Evolutionary conservation across 2,113 vertebrate species (phyloP), one percentile per base, ranked within the genome.

Genomic region (Stigmatopora argus): DNA sequence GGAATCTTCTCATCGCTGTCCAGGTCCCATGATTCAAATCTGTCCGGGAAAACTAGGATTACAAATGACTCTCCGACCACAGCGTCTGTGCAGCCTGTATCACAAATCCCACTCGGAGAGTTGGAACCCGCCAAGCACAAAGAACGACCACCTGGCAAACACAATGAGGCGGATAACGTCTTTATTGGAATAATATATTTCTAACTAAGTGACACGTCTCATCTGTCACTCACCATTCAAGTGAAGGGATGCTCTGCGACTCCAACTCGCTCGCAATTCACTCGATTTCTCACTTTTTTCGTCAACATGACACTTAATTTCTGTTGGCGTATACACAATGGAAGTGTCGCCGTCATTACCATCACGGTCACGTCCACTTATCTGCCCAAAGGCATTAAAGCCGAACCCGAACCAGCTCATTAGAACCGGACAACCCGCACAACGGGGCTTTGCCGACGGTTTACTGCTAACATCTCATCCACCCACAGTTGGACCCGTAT

Each of bases 371-470:
- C 18, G 44, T 0, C 34, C 49, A 10, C 15, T 1, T 58, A 87
- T 91, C 80, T 92, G 93, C 55, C 90, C 91, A 60, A 94, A 95
- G 0, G 85, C 90, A 35, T 92, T 91, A 49, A 93, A 94, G 0
- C 94, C 93, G 14, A 94, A 94, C 0, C 92, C 93, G 21, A 91
- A 94, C 93, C 93, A 94, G 57, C 38, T 78, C 90, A 90, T 90
- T 53, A 23, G 60, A 51, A n/a, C 49, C 6, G 0, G 34, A 1
- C 15, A 0, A 17, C 1, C 38, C 4, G 18, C 2, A 48, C 4
- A 17, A 10, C 11, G 23, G 12, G 1, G 3, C 3, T 5, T 19
- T 4, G 0, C 23, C 1, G 4, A 26, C 12, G 1, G 45, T 14
- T 48, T 61, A 8, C 35, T 8, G 6, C 23, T 11, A 64, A 31